phyloP scores from a whole-genome alignment of 2,888 invertebrate genomes.

The Pristionchus mayeri region DNA sequence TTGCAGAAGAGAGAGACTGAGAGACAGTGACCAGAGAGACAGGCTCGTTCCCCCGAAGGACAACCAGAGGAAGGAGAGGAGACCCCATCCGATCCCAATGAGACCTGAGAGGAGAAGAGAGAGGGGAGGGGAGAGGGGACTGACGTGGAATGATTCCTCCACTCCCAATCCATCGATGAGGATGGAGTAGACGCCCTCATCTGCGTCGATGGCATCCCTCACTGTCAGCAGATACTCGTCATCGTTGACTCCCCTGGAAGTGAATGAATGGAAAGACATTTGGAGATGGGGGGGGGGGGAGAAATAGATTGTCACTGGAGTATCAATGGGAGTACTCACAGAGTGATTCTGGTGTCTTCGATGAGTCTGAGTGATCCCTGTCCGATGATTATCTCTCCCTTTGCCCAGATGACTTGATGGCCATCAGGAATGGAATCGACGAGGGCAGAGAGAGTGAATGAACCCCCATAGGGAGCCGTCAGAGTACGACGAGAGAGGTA shows the following conservation, averaged over 20 bases:
- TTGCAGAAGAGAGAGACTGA: slow-evolving; percentile 67
- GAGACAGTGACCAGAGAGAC: slow-evolving; percentile 67
- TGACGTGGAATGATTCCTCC: slow-evolving; percentile 54
- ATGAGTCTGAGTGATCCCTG: slow-evolving; percentile 55
- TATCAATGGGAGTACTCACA: background rate
- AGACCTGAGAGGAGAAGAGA: slow-evolving; percentile 52
- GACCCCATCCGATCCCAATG: slow-evolving; percentile 57
- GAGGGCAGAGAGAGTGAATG: slow-evolving; percentile 60
- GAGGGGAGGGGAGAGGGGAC: background rate
- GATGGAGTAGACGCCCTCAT: slow-evolving; percentile 64
- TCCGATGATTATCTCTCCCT: slow-evolving; percentile 55
- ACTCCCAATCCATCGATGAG: slow-evolving; percentile 62
- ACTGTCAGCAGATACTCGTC: slow-evolving; percentile 63
- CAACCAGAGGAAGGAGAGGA: slow-evolving; percentile 59
- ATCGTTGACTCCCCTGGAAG: slow-evolving; percentile 10
- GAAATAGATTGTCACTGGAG: background rate
- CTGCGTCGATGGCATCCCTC: slow-evolving; percentile 55
- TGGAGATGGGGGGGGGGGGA: too few species aligned
- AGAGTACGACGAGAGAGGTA: slow-evolving; percentile 61
- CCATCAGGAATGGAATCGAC: slow-evolving; percentile 59
- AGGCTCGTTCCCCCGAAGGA: slow-evolving; percentile 65
- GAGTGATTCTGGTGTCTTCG: slow-evolving; percentile 56
- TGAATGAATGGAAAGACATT: background rate
- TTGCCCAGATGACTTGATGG: slow-evolving; percentile 61
- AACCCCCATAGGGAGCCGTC: slow-evolving; percentile 58